These are phyloP conservation scores for Cordilura impudica DNA, from an alignment of 2,888 invertebrate species.

Conservation along the genomic window DNA sequence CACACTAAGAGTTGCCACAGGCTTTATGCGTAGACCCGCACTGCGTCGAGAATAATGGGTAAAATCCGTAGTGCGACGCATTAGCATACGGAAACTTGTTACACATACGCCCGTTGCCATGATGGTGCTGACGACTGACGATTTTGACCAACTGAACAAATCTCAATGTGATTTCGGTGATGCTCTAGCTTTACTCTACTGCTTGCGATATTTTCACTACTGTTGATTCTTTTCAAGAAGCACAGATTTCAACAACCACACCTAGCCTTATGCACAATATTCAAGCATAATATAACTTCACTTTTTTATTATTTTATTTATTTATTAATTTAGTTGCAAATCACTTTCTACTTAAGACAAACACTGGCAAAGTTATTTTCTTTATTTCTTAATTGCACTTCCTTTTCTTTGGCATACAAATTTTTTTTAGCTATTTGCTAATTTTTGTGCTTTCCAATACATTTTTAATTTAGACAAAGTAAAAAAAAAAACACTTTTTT, in stretches of 20 bases:
- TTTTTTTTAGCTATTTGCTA: too few species aligned
- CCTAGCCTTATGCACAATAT: background rate
- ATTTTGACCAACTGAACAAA: background rate
- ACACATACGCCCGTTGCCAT: constrained; percentile 83
- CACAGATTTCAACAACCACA: background rate
- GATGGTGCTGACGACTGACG: constrained; percentile 51
- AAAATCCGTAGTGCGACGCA: constrained; percentile 80
- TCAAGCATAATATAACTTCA: background rate
- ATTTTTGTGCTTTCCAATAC: background rate
- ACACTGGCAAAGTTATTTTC: too few species aligned
- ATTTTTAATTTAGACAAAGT: too few species aligned
- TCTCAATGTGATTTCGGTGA: background rate
- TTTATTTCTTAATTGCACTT: background rate
- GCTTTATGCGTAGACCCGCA: constrained; percentile 74
- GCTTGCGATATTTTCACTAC: background rate
- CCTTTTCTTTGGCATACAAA: too few species aligned
- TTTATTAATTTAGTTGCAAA: background rate
- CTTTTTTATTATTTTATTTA: background rate
- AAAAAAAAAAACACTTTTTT: background rate
- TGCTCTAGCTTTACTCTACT: too few species aligned
- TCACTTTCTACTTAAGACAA: background rate
- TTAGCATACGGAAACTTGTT: constrained; percentile 81
- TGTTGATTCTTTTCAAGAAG: background rate
- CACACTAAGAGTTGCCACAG: constrained; percentile 62
- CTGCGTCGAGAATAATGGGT: constrained; percentile 73